Conservation (phyloP, 1,140 invertebrate species). For the Bombus pyrosoma region DNA sequence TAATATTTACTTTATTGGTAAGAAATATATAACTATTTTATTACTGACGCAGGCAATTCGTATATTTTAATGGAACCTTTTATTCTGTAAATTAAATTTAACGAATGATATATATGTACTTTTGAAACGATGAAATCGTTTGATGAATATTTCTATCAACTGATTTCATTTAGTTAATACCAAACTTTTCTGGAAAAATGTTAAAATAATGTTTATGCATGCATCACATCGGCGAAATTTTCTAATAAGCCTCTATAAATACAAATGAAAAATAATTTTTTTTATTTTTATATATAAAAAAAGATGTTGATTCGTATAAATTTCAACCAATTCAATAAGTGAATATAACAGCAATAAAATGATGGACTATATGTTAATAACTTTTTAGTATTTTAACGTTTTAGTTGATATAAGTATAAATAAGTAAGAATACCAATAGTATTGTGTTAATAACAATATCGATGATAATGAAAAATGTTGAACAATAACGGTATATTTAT, state of each 20-base stretch:
- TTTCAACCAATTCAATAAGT: neutral
- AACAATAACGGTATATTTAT: constrained; percentile 9
- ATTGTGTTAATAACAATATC: neutral
- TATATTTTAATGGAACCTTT: neutral
- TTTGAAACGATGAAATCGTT: neutral
- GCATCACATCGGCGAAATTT: neutral
- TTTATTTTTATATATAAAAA: neutral
- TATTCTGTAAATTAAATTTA: neutral
- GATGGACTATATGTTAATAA: constrained; percentile 6
- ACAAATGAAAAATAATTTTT: constrained; percentile 3
- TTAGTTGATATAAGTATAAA: neutral
- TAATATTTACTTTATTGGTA: neutral
- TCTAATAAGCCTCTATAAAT: constrained; percentile 7
- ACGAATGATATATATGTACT: constrained; percentile 1
- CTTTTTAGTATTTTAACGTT: neutral
- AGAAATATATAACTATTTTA: neutral
- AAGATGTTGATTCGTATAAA: neutral
- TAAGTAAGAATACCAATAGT: constrained; percentile 9
- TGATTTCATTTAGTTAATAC: neutral
- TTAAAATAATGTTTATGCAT: constrained; percentile 17
- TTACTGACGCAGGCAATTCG: neutral
- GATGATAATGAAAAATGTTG: neutral
- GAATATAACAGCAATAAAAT: neutral
- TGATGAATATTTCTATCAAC: neutral
- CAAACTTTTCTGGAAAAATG: neutral